Percentiles rank a stretch among this genome's conserved stretches.
phyloP scores from a whole-genome alignment of 2,113 vertebrate genomes.

The Pungitius pungitius region DNA sequence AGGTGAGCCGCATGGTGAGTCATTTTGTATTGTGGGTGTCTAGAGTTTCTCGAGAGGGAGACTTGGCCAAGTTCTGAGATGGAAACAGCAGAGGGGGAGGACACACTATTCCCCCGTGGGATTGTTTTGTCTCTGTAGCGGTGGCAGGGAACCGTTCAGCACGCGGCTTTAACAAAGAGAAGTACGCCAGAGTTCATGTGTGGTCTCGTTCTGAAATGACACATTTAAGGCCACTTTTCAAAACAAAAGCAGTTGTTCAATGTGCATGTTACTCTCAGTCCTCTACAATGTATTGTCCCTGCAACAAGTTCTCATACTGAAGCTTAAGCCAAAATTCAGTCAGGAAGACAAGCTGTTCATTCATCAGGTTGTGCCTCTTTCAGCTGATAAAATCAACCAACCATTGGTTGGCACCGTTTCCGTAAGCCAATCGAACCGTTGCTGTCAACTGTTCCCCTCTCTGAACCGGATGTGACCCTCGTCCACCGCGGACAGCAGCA shows the following conservation, averaged over 20 bases:
- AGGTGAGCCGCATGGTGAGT: conserved; percentile 52
- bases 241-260: background rate
- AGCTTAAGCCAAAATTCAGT: no score
- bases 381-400: no score
- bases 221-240: background rate
- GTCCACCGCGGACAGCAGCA: no score
- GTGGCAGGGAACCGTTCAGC: conserved; percentile 50
- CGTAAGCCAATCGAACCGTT: no score
- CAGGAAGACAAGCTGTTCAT: no score
- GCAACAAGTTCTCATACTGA: background rate
- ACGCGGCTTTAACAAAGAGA: conserved; percentile 36
- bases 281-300: background rate
- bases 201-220: conserved; percentile 8
- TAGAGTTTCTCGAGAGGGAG: conserved; percentile 58
- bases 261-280: background rate
- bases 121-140: conserved; percentile 38
- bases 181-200: background rate
- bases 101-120: conserved; percentile 49
- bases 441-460: no score
- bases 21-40: conserved; percentile 52
- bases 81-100: conserved; percentile 44
- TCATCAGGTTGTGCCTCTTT: no score
- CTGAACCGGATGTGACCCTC: no score
- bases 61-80: conserved; percentile 47
- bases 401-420: no score